Percentiles rank a stretch among this genome's conserved stretches.
Evolutionary conservation across 2,113 vertebrate species (phyloP).

Genomic region (Petaurus breviceps): DNA sequence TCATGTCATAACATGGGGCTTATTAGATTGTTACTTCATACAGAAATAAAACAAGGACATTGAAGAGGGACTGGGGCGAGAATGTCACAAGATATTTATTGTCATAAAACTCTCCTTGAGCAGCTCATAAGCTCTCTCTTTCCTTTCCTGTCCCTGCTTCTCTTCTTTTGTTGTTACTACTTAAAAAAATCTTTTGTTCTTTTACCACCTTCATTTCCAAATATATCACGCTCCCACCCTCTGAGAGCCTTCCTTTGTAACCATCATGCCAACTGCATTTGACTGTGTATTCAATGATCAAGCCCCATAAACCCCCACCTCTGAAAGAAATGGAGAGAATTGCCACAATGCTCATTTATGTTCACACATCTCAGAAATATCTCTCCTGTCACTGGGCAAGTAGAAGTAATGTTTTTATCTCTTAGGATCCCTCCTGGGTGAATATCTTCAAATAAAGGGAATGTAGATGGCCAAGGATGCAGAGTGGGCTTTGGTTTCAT

Average conservation of each 20-base stretch:
- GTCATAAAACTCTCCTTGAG: constrained; percentile 3
- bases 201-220: neutral
- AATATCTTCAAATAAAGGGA: neutral
- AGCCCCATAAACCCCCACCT: neutral
- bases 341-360: neutral
- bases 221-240: neutral
- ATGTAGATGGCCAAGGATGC: neutral
- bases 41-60: constrained; percentile 35
- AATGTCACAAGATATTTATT: constrained; percentile 27
- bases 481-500: neutral
- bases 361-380: neutral
- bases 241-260: neutral
- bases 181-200: neutral
- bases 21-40: constrained; percentile 37
- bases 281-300: neutral
- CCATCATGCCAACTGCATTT: neutral
- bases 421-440: neutral
- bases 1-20: neutral
- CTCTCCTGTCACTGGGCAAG: neutral
- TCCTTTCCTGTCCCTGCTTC: neutral
- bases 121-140: neutral
- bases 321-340: neutral
- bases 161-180: neutral
- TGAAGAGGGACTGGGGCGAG: neutral
- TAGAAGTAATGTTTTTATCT: neutral